Evolutionary conservation across 2,113 vertebrate species (phyloP).

Genomic region (Protobothrops mucrosquamatus): DNA sequence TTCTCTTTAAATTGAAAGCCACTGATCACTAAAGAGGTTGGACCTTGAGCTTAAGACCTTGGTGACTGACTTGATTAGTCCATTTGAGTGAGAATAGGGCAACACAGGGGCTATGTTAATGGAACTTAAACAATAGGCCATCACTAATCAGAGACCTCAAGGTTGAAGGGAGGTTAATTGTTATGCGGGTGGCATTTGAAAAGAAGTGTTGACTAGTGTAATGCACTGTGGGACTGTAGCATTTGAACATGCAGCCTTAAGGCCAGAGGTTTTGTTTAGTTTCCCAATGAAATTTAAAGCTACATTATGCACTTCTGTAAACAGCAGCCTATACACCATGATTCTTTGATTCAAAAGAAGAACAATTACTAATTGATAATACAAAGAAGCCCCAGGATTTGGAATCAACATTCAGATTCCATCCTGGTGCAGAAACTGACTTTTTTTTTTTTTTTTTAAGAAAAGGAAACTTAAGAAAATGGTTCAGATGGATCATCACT

Average conservation of each 20-base stretch:
- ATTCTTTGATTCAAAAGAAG: slow-evolving; percentile 59
- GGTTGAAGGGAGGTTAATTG: slow-evolving; percentile 93
- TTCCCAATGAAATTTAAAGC: slow-evolving; percentile 80
- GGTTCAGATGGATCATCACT: slow-evolving; percentile 27
- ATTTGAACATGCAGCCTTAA: slow-evolving; percentile 84
- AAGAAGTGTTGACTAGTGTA: slow-evolving; percentile 87
- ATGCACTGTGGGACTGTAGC: slow-evolving; percentile 81
- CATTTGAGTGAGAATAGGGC: slow-evolving; percentile 79
- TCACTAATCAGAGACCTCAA: slow-evolving; percentile 93
- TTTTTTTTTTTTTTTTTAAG: slow-evolving; percentile 39
- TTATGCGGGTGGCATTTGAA: slow-evolving; percentile 86
- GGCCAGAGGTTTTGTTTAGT: slow-evolving; percentile 87
- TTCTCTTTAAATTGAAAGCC: slow-evolving; percentile 64
- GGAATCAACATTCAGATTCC: slow-evolving; percentile 42
- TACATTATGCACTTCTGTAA: slow-evolving; percentile 69
- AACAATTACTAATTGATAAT: slow-evolving; percentile 60
- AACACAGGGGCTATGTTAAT: slow-evolving; percentile 84
- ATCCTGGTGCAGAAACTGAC: slow-evolving; percentile 48
- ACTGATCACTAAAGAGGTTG: slow-evolving; percentile 68
- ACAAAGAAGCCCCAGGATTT: slow-evolving; percentile 47
- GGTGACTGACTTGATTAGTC: slow-evolving; percentile 84
- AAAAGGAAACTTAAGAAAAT: slow-evolving; percentile 37
- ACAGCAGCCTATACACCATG: slow-evolving; percentile 58
- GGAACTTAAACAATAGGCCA: slow-evolving; percentile 86
- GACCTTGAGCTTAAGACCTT: slow-evolving; percentile 68